Percentiles rank a stretch among this genome's conserved stretches.
Evolutionary conservation across 1,140 invertebrate genomes (phyloP).

Genomic region (Halictus rubicundus): DNA sequence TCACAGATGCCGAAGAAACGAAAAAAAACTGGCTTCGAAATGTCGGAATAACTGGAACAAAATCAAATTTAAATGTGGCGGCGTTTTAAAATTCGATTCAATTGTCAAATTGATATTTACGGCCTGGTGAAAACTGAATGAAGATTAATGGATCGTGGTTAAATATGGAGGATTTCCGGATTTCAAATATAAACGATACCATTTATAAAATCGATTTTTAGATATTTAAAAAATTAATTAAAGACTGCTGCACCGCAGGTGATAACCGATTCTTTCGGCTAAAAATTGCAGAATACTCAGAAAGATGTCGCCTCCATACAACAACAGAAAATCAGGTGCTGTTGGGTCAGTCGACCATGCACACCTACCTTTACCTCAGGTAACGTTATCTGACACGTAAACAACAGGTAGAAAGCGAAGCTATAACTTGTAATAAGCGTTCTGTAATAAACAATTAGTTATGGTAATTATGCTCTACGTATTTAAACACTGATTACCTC

Average conservation of each 20-base stretch:
- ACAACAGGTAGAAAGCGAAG: not conserved
- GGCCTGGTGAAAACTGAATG: too few species aligned
- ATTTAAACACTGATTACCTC: not conserved
- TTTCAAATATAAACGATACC: too few species aligned
- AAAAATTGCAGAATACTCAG: not conserved
- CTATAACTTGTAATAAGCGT: not conserved
- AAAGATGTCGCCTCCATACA: slow-evolving; percentile 25
- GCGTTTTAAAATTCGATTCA: too few species aligned
- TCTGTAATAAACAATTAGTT: not conserved
- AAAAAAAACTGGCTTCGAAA: too few species aligned
- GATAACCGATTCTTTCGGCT: not conserved
- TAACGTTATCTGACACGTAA: slow-evolving; percentile 37
- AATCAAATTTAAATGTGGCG: too few species aligned
- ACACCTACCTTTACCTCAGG: not conserved
- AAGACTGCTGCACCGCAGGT: not conserved
- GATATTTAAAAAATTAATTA: slow-evolving; percentile 4
- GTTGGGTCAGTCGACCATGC: not conserved
- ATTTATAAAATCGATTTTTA: not conserved
- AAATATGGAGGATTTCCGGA: too few species aligned
- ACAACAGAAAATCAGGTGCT: not conserved
- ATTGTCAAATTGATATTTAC: too few species aligned
- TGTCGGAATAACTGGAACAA: too few species aligned
- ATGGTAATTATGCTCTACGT: slow-evolving; percentile 21
- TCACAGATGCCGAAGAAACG: too few species aligned
- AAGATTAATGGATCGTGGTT: too few species aligned